These are phyloP conservation scores for Pharmacophagus antenor DNA, from an alignment of 2,888 invertebrate genomes.

Conservation along the genomic window DNA sequence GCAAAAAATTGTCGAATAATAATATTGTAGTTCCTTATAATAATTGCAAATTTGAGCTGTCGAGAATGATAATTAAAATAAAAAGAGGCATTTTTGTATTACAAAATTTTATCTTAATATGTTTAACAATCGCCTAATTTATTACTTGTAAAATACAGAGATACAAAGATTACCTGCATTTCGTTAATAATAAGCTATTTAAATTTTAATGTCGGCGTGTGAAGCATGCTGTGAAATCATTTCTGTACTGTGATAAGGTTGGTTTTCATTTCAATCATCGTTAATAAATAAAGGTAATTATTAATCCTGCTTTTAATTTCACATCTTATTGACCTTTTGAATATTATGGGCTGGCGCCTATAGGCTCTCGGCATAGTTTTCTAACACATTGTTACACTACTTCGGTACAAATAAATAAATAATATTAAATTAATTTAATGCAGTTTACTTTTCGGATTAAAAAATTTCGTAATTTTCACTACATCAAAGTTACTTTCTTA, in stretches of 20 bases:
- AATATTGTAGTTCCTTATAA: too few species aligned
- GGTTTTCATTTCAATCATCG: slow-evolving; percentile 52
- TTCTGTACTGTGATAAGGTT: slow-evolving; percentile 63
- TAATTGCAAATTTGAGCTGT: too few species aligned
- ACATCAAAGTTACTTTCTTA: too few species aligned
- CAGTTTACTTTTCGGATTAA: too few species aligned
- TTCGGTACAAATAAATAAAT: too few species aligned
- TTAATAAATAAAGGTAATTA: slow-evolving; percentile 49
- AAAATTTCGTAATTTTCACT: too few species aligned
- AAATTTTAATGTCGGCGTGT: slow-evolving; percentile 36
- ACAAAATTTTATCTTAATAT: background rate
- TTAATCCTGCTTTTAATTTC: slow-evolving; percentile 36
- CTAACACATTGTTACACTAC: too few species aligned
- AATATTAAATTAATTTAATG: too few species aligned
- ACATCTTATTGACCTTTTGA: background rate
- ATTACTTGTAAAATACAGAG: slow-evolving; percentile 22
- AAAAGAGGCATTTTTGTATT: background rate
- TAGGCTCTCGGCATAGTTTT: too few species aligned
- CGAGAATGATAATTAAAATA: background rate
- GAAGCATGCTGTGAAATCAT: slow-evolving; percentile 39
- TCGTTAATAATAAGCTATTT: slow-evolving; percentile 40
- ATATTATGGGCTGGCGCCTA: too few species aligned
- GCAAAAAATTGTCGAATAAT: too few species aligned
- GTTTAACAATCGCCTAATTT: slow-evolving; percentile 17
- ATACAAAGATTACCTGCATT: slow-evolving; percentile 56